Conservation (phyloP, 2,888 invertebrate species). For the Spicauda simplicius region DNA sequence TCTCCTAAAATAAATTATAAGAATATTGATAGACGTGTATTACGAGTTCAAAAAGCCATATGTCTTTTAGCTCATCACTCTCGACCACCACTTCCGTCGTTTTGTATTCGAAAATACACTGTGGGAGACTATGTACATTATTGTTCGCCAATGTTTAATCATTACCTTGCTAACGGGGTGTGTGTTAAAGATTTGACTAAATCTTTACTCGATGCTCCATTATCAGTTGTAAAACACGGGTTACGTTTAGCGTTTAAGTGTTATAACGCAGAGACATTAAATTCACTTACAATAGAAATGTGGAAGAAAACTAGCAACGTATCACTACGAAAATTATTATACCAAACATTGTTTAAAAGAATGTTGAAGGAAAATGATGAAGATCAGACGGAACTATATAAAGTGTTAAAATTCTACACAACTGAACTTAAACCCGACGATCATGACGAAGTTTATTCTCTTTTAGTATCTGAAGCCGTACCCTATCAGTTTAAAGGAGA, state of each 20-base stretch:
- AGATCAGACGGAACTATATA: conserved; percentile 49
- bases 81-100: conserved; percentile 57
- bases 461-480: conserved; percentile 47
- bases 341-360: conserved; percentile 52
- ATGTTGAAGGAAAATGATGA: conserved; percentile 41
- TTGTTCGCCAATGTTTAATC: conserved; percentile 55
- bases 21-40: conserved; percentile 45
- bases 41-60: conserved; percentile 56
- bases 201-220: conserved; percentile 53
- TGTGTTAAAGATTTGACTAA: conserved; percentile 51
- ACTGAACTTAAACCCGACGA: conserved; percentile 55
- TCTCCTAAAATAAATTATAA: conserved; percentile 54
- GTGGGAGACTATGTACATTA: conserved; percentile 61
- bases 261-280: conserved; percentile 53
- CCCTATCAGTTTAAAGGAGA: conserved; percentile 48
- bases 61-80: conserved; percentile 55
- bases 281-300: conserved; percentile 46
- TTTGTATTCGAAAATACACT: conserved; percentile 50
- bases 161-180: conserved; percentile 55
- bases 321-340: conserved; percentile 56
- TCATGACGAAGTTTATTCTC: conserved; percentile 51
- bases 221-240: conserved; percentile 63
- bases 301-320: conserved; percentile 61
- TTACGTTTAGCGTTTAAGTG: conserved; percentile 60
- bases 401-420: conserved; percentile 54